Conservation (phyloP, 2,113 vertebrate species). For the Rhea americana region DNA sequence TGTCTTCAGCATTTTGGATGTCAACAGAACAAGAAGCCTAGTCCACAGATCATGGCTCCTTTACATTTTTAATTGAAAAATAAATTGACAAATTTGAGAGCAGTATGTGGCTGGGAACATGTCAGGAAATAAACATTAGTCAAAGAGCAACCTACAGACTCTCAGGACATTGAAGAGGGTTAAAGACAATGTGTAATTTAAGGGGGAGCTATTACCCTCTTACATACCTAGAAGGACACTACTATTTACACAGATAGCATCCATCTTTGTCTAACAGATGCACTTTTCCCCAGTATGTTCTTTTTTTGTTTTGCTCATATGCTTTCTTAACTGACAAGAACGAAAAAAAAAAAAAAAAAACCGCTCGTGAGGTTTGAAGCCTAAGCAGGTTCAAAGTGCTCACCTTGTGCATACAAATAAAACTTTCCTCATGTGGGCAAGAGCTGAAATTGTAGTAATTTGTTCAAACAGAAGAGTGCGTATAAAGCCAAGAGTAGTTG, state of each 20-base stretch:
- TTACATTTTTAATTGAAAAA: background rate
- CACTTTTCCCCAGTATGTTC: background rate
- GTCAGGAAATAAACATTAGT: background rate
- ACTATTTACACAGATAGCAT: background rate
- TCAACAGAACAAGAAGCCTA: background rate
- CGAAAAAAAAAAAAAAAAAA: background rate
- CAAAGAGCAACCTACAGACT: background rate
- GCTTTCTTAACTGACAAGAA: background rate
- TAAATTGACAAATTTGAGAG: background rate
- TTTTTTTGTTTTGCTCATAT: background rate
- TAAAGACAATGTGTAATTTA: background rate
- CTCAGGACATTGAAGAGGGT: background rate
- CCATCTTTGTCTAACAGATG: background rate
- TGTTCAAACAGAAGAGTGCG: background rate
- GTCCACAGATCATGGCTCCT: background rate
- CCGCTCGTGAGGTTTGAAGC: background rate
- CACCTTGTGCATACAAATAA: background rate
- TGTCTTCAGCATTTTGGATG: background rate
- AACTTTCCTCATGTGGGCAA: background rate
- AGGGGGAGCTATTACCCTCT: background rate
- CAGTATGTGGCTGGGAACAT: background rate
- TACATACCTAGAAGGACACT: background rate
- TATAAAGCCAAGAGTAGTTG: background rate
- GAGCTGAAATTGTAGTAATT: background rate
- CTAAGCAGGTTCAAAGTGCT: background rate